phyloP scores from a whole-genome alignment of 64 coral and sea anemone species.

The Pocillopora verrucosa region DNA sequence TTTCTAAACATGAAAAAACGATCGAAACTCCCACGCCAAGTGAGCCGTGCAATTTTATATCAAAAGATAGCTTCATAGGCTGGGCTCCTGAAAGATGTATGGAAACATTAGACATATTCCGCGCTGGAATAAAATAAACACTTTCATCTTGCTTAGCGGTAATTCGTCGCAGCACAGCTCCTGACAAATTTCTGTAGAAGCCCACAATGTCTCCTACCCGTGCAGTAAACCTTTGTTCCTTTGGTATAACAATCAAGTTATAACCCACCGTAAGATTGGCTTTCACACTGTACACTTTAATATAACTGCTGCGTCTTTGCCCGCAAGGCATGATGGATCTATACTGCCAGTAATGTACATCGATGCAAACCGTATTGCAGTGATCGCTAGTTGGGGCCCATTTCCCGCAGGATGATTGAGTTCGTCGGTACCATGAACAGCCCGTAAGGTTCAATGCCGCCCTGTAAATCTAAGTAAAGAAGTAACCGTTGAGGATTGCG shows the following conservation, averaged over 20 bases:
- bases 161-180: conserved; percentile 2
- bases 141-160: neutral
- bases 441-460: neutral
- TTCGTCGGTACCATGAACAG: neutral
- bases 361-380: neutral
- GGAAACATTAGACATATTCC: no score
- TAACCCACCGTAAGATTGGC: conserved; percentile 32
- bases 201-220: conserved; percentile 27
- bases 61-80: conserved; percentile 25
- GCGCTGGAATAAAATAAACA: neutral
- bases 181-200: neutral
- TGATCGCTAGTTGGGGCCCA: neutral
- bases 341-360: neutral
- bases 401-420: neutral
- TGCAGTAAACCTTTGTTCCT: neutral
- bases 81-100: neutral
- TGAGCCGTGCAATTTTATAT: conserved; percentile 11
- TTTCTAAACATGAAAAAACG: neutral
- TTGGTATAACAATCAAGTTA: conserved; percentile 44
- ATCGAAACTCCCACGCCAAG: neutral
- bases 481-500: no score
- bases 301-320: neutral
- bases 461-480: conserved; percentile 4
- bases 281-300: conserved; percentile 16
- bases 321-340: conserved; percentile 5